Evolutionary conservation across 2,797 vertebrate species (phyloP), one percentile per base, ranked within the genome.

Genomic region (Cyprinodon diabolis): DNA sequence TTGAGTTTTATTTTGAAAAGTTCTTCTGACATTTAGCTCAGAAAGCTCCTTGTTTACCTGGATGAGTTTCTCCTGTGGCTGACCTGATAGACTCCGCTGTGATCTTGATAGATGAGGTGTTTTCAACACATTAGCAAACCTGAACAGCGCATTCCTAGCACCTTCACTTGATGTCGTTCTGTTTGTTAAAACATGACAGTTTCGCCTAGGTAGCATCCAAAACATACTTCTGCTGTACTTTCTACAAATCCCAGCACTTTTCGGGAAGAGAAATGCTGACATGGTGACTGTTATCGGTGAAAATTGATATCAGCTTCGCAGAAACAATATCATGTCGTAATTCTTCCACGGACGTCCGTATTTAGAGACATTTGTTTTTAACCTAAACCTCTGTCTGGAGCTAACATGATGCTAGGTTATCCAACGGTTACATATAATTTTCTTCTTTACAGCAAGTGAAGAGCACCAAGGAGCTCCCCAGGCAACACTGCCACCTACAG

Each of bases 201-300:
- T 87, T 71, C 79, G 85, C 14, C 74, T 81, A 0, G 88, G 70
- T 10, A 89, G 68, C 4, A 81, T 67, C 90, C 88, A 88, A 4
- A 87, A 10, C 4, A 85, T 76, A 25, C 74, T 43, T 23, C 71
- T 69, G 4, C 73, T 78, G 62, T 82, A 67, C 40, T 84, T 92
- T 52, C 82, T 89, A 37, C 85, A 92, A 21, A 89, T 62, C 5
- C 72, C 85, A 43, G 74, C 78, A 2, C 81, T 71, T 10, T 87
- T 81, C 69, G 75, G 91, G 76, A 90, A 77, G 70, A 94, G 76
- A 25, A 86, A 63, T 15, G 93, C 91, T 51, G 92, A 91, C 95
- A 95, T 95, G 4, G 8, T 63, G 54, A 30, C 68, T 43, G 17
- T 17, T 54, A 4, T 65, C n/a, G 45, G 40, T 56, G 43, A 62